Evolutionary conservation across 2,797 vertebrate species (phyloP).

Genomic region (Anomalospiza imberbis): DNA sequence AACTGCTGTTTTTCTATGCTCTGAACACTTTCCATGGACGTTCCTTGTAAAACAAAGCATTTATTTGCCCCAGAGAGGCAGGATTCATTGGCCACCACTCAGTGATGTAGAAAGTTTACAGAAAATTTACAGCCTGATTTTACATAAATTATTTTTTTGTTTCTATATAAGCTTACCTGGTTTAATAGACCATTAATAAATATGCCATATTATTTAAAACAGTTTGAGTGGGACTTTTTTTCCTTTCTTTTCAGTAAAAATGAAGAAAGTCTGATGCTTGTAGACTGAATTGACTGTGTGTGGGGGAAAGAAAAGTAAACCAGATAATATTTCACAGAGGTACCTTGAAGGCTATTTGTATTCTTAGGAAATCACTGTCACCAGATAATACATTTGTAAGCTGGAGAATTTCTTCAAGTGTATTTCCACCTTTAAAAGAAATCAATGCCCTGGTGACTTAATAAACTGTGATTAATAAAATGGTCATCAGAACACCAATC

Average conservation of each 20-base stretch:
- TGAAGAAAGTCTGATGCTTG: neutral
- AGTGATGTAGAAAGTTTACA: neutral
- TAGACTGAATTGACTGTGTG: neutral
- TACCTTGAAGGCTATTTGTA: neutral
- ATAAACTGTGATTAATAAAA: neutral
- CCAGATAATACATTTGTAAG: neutral
- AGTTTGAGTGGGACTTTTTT: neutral
- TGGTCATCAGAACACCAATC: neutral
- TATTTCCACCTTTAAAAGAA: neutral
- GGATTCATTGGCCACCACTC: neutral
- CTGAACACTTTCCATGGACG: neutral
- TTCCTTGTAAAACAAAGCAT: neutral
- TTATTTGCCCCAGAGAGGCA: neutral
- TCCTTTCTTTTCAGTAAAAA: neutral
- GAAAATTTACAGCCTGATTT: neutral
- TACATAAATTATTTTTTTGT: neutral
- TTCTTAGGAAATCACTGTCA: neutral
- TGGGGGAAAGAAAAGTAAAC: neutral
- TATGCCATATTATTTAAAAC: neutral
- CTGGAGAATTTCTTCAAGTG: neutral
- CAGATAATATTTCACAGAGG: neutral
- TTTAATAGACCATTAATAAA: slow-evolving; percentile 36
- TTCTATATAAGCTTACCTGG: neutral
- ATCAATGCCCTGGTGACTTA: neutral
- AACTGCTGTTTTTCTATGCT: neutral